Conservation (phyloP, 2,797 vertebrate species). For the Tachyglossus aculeatus region DNA sequence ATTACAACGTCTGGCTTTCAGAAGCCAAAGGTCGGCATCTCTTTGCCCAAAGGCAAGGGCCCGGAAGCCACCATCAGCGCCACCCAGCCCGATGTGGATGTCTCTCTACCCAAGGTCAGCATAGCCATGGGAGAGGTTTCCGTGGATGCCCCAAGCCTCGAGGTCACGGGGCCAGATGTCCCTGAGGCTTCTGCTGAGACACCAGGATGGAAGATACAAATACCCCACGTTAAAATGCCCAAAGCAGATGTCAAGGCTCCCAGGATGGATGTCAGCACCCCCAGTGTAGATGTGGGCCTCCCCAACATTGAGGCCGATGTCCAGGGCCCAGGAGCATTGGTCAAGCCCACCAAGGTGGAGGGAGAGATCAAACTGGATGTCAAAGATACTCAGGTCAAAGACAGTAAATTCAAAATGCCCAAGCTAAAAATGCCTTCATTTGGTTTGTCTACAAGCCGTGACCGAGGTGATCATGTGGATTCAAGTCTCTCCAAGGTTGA, state of each 20-base stretch:
- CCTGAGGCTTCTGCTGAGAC: neutral
- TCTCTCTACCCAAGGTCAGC: neutral
- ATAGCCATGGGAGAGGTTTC: neutral
- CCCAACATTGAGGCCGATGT: neutral
- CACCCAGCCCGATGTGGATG: slow-evolving; percentile 28
- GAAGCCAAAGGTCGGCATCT: slow-evolving; percentile 61
- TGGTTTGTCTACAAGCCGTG: too few species aligned
- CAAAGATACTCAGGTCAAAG: slow-evolving; percentile 58
- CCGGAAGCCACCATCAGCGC: neutral
- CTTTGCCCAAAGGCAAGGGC: slow-evolving; percentile 18
- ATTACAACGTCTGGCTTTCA: slow-evolving; percentile 64
- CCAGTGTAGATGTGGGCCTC: neutral
- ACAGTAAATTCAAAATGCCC: slow-evolving; percentile 67
- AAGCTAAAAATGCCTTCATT: slow-evolving; percentile 67
- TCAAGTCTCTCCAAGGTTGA: neutral
- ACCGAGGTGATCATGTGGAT: too few species aligned
- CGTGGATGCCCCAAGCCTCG: neutral
- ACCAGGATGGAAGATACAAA: slow-evolving; percentile 17
- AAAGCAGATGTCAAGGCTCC: neutral
- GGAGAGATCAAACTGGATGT: slow-evolving; percentile 29
- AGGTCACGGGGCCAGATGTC: neutral
- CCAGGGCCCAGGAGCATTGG: neutral
- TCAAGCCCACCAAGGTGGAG: slow-evolving; percentile 28
- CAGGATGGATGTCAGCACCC: slow-evolving; percentile 2
- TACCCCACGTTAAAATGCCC: neutral